A percentile compares a stretch with the other conserved stretches of the same genome.
Evolutionary conservation across 2,888 invertebrate genomes (phyloP).

Genomic region (Arge pagana): DNA sequence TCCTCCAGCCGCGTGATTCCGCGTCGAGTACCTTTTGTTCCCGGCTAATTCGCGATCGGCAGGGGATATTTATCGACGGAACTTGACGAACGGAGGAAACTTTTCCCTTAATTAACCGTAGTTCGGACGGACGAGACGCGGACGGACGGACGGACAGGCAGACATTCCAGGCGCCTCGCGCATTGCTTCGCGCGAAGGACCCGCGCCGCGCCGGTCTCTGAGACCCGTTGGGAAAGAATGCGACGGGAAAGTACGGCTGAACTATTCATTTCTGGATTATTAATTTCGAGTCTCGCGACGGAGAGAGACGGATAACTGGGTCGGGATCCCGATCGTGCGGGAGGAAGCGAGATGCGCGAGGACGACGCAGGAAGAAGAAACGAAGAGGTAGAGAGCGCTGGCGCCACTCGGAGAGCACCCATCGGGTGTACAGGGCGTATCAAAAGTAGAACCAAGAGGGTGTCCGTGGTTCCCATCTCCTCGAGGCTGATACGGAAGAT

Average conservation of each 20-base stretch:
- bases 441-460: constrained; percentile 5
- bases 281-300: constrained; percentile 25
- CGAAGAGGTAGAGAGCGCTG: constrained; percentile 29
- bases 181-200: constrained; percentile 3
- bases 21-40: background rate
- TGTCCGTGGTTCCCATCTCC: no score
- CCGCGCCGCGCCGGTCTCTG: background rate
- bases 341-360: background rate
- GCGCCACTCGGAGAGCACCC: constrained; percentile 42
- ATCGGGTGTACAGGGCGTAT: constrained; percentile 18
- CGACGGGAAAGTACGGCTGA: constrained; percentile 25
- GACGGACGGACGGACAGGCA: background rate
- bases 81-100: constrained; percentile 5
- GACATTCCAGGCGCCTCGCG: background rate
- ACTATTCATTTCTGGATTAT: constrained; percentile 33
- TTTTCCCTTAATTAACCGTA: constrained; percentile 3
- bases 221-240: constrained; percentile 2
- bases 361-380: constrained; percentile 16
- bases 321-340: background rate
- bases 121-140: background rate
- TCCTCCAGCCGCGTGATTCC: background rate
- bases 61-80: constrained; percentile 4
- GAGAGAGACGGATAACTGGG: constrained; percentile 18
- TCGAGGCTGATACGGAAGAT: no score
- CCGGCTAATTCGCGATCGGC: background rate